Base-by-base conservation (phyloP, 2,797 vertebrate genomes). In the Siniperca undulata region DNA sequence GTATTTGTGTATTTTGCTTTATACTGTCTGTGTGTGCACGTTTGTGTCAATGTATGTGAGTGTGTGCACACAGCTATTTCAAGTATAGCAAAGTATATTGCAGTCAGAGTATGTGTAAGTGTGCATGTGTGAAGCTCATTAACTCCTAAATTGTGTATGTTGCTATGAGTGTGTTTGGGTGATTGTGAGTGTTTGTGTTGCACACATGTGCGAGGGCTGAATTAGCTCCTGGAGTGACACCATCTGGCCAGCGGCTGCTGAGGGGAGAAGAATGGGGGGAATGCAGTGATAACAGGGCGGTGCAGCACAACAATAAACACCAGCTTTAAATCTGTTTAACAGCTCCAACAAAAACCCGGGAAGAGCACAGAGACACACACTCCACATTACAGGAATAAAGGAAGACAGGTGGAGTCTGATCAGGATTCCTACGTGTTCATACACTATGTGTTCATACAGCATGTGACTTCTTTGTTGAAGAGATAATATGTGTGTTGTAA, bases 141-240 rank as follows among this genome's bases (percentile, higher is more conserved):
- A n/a, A 70, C 38, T 40, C 42, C 50, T 22, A 44, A 42, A 34
- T 24, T 48, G 53, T 19, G 58, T 19, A 50, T 19, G 27, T 64
- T 62, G 61, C 55, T 34, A 10, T 14, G 40, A 77, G 70, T 62
- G 58, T 65, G 73, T 80, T 53, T 72, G 42, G 67, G 70, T 59
- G 40, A n/a, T 22, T 53, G 48, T 22, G 70, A 78, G 36, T 75
- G 60, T 81, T 77, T 76, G 80, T 83, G 81, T 81, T 38, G 48
- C 53, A 70, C 75, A 84, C 78, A 78, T 83, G 81, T 82, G 80
- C 22, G 22, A 53, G 60, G 77, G 79, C 80, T 96, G 92, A 95
- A 89, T 81, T 67, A 80, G 86, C 88, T 95, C 93, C 93, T 90
- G 91, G 89, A 46, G 86, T 94, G 92, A 94, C 90, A 94, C 94